Evolutionary conservation across 2,888 invertebrate species (phyloP).

Genomic region (Heliconius hortense): DNA sequence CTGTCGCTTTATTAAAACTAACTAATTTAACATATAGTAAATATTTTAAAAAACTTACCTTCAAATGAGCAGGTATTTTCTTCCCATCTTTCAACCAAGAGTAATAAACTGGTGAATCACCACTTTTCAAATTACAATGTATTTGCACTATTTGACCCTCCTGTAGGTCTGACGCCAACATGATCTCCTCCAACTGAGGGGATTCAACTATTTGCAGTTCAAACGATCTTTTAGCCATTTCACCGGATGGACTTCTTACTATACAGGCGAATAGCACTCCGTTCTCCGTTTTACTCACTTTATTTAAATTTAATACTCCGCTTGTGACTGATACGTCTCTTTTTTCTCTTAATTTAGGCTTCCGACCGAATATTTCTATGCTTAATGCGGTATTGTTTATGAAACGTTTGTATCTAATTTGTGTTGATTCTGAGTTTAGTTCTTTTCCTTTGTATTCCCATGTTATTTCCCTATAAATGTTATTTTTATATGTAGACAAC

Average conservation of each 20-base stretch:
- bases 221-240: conserved; percentile 87
- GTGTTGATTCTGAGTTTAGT: conserved; percentile 61
- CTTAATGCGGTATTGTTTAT: conserved; percentile 59
- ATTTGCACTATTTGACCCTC: conserved; percentile 93
- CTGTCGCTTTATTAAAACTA: not conserved
- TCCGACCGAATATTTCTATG: conserved; percentile 74
- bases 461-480: conserved; percentile 68
- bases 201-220: conserved; percentile 88
- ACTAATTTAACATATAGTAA: not conserved
- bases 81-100: conserved; percentile 86
- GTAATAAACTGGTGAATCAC: conserved; percentile 87
- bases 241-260: conserved; percentile 88
- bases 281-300: conserved; percentile 84
- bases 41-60: conserved; percentile 68
- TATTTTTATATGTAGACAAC: not conserved
- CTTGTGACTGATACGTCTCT: conserved; percentile 60
- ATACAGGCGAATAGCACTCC: conserved; percentile 90
- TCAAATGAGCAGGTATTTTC: conserved; percentile 83
- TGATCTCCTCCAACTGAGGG: conserved; percentile 91
- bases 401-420: conserved; percentile 64
- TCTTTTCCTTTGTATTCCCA: conserved; percentile 78
- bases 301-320: conserved; percentile 83
- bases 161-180: conserved; percentile 89
- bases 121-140: conserved; percentile 89
- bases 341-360: conserved; percentile 74